Evolutionary conservation across 2,888 invertebrate genomes (phyloP), one percentile per base, ranked within the genome.

Genomic region (Metellina segmentata): DNA sequence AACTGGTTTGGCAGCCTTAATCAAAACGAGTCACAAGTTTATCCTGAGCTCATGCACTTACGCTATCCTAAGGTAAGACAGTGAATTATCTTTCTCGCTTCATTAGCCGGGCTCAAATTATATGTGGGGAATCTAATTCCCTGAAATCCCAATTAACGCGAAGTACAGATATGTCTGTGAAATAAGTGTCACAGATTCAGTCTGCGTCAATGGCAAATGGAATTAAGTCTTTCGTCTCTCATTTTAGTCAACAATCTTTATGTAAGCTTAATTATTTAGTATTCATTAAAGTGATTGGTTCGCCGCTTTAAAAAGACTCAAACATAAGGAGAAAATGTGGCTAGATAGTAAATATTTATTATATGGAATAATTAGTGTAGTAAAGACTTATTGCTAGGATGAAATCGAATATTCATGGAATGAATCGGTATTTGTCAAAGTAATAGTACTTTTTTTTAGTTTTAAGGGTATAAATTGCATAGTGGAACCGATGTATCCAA

Each of bases 41-140:
- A 93, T 83, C 93, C 93, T 13, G 88, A 93, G 52, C 72, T 92
- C 6, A 70, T 92, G 20, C 79, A 92, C 72, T 69, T 93, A 48
- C 90, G 93, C 34, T 93, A 93, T 85, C 93, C 93, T 8, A 93
- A 93, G 86, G 93, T 93, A 90, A 75, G 91, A 5, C 19, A 8
- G 61, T 7, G 61, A 61, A 16, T 61, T 16, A 61, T 34, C 6
- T 61, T 16, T 8, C 11, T 61, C 61, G 61, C 61, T 61, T 61
- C 61, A 61, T 61, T 61, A 61, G 9, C 61, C 11, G 16, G 16
- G 61, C 34, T 34, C 34, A 34, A 34, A 34, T 34, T 34, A 34
- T 34, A 4, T 34, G 61, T 61, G 61, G 5, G n/a, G 9, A 61
- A 61, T 61, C 16, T 11, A 61, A 61, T 61, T 61, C 61, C 61